Percentiles rank a stretch among this genome's conserved stretches.
Evolutionary conservation across 1,140 invertebrate genomes (phyloP).

Genomic region (Aplysia californica): DNA sequence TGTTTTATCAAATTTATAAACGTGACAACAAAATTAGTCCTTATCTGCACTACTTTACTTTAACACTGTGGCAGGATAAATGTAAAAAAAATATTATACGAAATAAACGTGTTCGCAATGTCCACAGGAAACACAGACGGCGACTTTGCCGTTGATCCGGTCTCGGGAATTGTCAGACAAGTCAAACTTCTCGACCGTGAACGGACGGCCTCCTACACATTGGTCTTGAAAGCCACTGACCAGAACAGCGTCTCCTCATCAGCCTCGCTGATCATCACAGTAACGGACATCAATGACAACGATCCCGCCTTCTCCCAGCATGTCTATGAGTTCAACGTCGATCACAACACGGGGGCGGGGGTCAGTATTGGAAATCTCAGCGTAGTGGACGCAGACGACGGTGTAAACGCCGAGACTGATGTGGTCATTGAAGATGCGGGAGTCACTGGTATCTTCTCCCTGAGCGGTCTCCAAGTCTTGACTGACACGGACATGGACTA

Average conservation of each 20-base stretch:
- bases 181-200: constrained; percentile 8
- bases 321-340: neutral
- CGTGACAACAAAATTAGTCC: too few species aligned
- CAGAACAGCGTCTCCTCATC: neutral
- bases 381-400: constrained; percentile 3
- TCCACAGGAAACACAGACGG: neutral
- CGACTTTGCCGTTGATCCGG: neutral
- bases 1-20: too few species aligned
- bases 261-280: neutral
- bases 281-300: constrained; percentile 17
- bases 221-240: neutral
- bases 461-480: neutral
- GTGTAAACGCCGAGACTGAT: neutral
- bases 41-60: too few species aligned
- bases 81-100: too few species aligned
- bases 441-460: neutral
- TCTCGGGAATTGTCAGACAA: neutral
- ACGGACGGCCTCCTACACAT: neutral
- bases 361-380: neutral
- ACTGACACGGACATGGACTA: neutral
- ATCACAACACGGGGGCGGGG: neutral
- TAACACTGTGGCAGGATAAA: too few species aligned
- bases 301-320: neutral
- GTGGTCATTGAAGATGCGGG: neutral
- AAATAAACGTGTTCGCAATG: too few species aligned